Evolutionary conservation across 2,888 invertebrate genomes (phyloP), one percentile per base, ranked within the genome.

Genomic region (Dione juno): DNA sequence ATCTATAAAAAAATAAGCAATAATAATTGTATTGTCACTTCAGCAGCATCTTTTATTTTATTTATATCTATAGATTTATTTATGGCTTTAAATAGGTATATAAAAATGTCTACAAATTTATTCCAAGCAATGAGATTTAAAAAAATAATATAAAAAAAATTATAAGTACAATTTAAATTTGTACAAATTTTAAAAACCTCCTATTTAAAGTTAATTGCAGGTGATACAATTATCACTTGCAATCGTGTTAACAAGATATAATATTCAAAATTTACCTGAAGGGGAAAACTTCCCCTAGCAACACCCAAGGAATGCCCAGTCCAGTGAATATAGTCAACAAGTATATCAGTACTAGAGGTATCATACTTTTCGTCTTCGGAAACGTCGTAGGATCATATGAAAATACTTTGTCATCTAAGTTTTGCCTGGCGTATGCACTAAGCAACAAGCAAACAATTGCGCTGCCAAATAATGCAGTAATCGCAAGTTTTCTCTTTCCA

Each of bases 231-330:
- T 28, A 28, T 28, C 28, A 28, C 28, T 28, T 28, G 5, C 28
- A 28, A 28, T 28, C n/a, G 5, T 28, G 2, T 5, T 28, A 28
- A 2, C 28, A 28, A 28, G 28, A 28, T 3, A 54, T 14, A 54
- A 35, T 7, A 14, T n/a, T 43, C 10, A n/a, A 0, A 16, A 45
- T 43, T 61, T 78, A 94, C 94, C 94, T 94, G 75, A 94, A 92
- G 0, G 94, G 94, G 75, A 94, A 94, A 9, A 95, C 90, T 82
- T 95, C 94, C 70, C 94, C 94, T 9, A 94, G 84, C 54, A 94
- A 77, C 70, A 94, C 90, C 94, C 94, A 95, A 1, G 94, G 94
- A 16, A 94, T 83, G 14, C 90, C 89, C 5, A 89, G 83, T 9
- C 88, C 92, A 52, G 87, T 88, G 72, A 88, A 90, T 14, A 89